These are phyloP conservation scores for Mylabris phalerata DNA, from an alignment of 1,140 invertebrate genomes.

Conservation along the genomic window DNA sequence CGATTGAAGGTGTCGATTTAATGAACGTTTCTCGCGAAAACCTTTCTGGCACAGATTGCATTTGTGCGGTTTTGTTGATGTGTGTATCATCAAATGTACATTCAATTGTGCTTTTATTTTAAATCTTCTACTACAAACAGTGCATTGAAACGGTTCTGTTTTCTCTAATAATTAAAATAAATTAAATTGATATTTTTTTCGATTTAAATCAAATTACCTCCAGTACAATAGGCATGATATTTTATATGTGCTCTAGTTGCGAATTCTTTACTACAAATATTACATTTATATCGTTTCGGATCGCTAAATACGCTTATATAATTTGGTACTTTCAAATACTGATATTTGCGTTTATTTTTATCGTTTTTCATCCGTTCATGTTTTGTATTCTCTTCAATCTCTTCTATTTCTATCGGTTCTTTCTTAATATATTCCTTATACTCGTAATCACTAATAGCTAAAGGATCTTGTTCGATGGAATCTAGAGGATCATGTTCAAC, in stretches of 20 bases:
- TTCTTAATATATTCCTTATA: no score
- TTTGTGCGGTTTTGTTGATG: constrained; percentile 33
- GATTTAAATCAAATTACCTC: constrained; percentile 21
- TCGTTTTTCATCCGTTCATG: not conserved
- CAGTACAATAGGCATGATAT: constrained; percentile 39
- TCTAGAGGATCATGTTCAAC: no score
- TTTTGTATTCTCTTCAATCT: not conserved
- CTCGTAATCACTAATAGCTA: no score
- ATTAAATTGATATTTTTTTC: not conserved
- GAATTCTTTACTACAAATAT: constrained; percentile 38
- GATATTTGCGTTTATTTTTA: constrained; percentile 22
- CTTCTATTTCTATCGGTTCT: not conserved
- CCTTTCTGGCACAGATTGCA: constrained; percentile 36
- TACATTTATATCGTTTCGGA: constrained; percentile 34
- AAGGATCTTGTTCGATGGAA: no score
- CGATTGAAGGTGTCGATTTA: constrained; percentile 33
- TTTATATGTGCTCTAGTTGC: constrained; percentile 34
- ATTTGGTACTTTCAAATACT: constrained; percentile 25
- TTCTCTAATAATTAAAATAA: constrained; percentile 33
- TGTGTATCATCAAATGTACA: constrained; percentile 36
- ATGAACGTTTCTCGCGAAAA: constrained; percentile 35
- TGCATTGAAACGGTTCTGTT: constrained; percentile 36
- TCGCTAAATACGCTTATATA: constrained; percentile 28
- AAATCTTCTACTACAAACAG: constrained; percentile 37
- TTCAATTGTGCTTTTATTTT: constrained; percentile 36